phyloP scores from a whole-genome alignment of 2,113 vertebrate genomes.

The Turnix velox region DNA sequence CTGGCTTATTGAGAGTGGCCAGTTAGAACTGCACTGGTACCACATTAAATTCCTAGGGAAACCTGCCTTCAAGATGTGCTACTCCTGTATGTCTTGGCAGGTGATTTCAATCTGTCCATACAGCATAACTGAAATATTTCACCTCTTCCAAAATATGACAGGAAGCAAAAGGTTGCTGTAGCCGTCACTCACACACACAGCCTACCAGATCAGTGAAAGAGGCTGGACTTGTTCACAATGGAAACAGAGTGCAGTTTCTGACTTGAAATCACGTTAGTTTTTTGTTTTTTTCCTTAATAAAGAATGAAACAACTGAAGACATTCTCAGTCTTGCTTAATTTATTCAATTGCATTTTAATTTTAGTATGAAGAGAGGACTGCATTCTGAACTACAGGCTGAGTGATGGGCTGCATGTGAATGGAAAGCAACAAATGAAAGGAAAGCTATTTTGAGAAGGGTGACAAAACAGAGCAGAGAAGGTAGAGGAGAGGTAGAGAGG shows the following conservation, averaged over 20 bases:
- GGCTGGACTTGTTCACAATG: neutral
- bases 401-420: neutral
- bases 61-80: neutral
- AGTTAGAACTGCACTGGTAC: neutral
- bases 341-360: conserved; percentile 57
- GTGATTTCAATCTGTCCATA: neutral
- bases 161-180: neutral
- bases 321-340: neutral
- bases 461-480: neutral
- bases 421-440: conserved; percentile 34
- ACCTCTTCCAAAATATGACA: neutral
- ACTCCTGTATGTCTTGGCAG: neutral
- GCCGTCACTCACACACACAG: neutral
- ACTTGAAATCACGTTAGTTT: conserved; percentile 1
- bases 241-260: neutral
- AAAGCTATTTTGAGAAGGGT: neutral
- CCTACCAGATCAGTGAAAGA: neutral
- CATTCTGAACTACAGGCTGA: conserved; percentile 42
- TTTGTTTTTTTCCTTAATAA: conserved; percentile 31
- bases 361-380: conserved; percentile 18
- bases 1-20: neutral
- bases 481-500: neutral
- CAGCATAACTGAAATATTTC: neutral
- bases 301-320: neutral
- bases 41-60: neutral